phyloP scores from a whole-genome alignment of 2,888 invertebrate species.

The Pocota personata region DNA sequence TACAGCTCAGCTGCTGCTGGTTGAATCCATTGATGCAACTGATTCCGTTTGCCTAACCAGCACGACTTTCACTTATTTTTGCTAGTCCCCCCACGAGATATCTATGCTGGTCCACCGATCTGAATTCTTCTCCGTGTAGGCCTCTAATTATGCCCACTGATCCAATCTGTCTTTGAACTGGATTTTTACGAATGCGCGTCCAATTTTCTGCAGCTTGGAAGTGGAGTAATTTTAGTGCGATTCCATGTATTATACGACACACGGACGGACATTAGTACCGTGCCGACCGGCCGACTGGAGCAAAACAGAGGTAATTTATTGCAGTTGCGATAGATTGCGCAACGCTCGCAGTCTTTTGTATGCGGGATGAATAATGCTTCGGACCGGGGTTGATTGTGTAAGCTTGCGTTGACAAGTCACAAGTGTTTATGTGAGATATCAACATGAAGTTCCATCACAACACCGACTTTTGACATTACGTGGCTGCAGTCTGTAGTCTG shows the following conservation, averaged over 20 bases:
- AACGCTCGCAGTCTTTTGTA: conserved; percentile 38
- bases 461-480: conserved; percentile 56
- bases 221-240: conserved; percentile 59
- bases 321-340: conserved; percentile 52
- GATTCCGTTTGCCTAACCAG: conserved; percentile 40
- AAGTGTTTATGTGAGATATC: conserved; percentile 33
- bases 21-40: conserved; percentile 48
- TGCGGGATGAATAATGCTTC: conserved; percentile 47
- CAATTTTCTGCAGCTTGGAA: conserved; percentile 13
- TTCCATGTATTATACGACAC: conserved; percentile 43
- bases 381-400: conserved; percentile 39
- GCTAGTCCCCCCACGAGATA: not conserved
- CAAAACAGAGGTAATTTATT: conserved; percentile 57
- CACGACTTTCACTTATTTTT: conserved; percentile 65
- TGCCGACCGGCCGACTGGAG: not conserved
- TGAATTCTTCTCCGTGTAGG: conserved; percentile 67
- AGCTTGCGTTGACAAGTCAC: conserved; percentile 60
- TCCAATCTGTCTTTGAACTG: conserved; percentile 53
- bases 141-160: conserved; percentile 71
- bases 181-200: conserved; percentile 24
- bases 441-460: conserved; percentile 29
- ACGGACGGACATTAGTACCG: conserved; percentile 56
- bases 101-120: not conserved
- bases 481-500: not conserved
- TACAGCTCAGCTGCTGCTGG: not conserved